A percentile compares a stretch with the other conserved stretches of the same genome.
Conservation (phyloP, 2,888 invertebrate genomes). For the Macrosiphum euphorbiae region DNA sequence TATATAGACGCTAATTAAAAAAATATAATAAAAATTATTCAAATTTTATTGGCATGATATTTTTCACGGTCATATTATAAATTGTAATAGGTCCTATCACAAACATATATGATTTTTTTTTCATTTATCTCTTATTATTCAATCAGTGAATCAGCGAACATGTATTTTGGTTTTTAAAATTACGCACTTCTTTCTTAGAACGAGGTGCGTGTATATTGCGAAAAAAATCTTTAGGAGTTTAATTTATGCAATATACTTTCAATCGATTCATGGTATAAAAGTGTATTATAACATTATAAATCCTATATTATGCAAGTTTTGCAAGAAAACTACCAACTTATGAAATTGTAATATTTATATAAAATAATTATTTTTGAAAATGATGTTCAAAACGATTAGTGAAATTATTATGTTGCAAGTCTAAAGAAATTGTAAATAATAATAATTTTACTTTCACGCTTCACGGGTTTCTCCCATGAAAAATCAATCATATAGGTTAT, state of each 20-base stretch:
- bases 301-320: too few species aligned
- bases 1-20: neutral
- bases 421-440: neutral
- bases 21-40: too few species aligned
- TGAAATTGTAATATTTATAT: too few species aligned
- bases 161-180: neutral
- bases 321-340: too few species aligned
- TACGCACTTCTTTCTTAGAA: neutral
- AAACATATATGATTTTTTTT: neutral
- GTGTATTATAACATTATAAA: too few species aligned
- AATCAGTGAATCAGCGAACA: neutral
- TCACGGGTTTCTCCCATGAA: neutral
- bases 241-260: too few species aligned
- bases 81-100: neutral
- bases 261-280: too few species aligned
- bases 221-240: too few species aligned
- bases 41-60: neutral
- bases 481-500: too few species aligned
- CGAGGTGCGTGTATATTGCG: neutral
- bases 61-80: neutral
- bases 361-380: too few species aligned
- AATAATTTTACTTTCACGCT: neutral
- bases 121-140: neutral
- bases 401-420: neutral
- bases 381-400: too few species aligned